These are phyloP conservation scores for Aramus guarauna DNA, from an alignment of 2,113 vertebrate genomes.

Conservation along the genomic window DNA sequence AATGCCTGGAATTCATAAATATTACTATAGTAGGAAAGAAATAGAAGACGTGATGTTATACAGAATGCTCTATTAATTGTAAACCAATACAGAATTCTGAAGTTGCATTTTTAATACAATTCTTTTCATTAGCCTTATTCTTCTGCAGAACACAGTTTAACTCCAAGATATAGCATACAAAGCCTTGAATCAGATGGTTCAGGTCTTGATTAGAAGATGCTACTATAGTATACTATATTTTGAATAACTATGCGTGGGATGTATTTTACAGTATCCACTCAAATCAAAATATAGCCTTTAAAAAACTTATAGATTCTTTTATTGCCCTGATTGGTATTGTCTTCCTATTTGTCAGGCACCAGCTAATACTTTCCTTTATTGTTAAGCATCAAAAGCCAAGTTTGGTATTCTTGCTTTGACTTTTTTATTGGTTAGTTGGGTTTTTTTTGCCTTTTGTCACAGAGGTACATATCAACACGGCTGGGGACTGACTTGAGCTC, in stretches of 20 bases:
- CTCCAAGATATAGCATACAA: not conserved
- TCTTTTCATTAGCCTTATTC: not conserved
- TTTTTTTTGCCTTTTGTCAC: not conserved
- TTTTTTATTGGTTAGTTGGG: not conserved
- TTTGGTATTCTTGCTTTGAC: not conserved
- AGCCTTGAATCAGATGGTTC: not conserved
- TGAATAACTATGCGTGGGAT: not conserved
- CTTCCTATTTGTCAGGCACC: not conserved
- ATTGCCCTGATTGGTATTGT: not conserved
- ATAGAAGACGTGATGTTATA: not conserved
- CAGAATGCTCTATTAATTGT: not conserved
- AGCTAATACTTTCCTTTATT: not conserved
- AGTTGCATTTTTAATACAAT: not conserved
- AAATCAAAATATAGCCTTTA: not conserved
- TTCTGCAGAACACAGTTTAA: not conserved
- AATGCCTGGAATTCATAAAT: not conserved
- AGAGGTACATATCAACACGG: not conserved
- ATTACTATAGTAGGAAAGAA: not conserved
- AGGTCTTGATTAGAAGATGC: not conserved
- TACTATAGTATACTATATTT: not conserved
- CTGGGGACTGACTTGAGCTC: not conserved
- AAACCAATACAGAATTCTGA: not conserved
- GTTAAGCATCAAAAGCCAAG: not conserved
- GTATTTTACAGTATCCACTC: not conserved
- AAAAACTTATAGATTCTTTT: not conserved